phyloP scores from a whole-genome alignment of 2,113 vertebrate genomes.

The Motacilla alba region DNA sequence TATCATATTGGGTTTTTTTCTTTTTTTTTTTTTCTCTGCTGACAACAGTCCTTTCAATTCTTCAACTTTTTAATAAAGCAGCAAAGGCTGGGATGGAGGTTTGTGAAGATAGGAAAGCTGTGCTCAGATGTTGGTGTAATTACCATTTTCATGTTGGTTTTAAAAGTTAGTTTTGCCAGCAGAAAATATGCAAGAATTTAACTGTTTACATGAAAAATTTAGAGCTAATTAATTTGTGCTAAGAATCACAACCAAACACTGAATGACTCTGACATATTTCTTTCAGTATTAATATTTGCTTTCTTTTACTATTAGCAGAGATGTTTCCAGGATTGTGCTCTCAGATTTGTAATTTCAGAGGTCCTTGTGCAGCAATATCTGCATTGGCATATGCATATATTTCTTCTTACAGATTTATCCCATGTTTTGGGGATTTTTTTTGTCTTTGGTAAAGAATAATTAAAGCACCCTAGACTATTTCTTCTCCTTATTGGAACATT shows the following conservation, averaged over 20 bases:
- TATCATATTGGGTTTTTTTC: accelerated
- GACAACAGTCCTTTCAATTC: background rate
- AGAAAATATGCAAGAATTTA: background rate
- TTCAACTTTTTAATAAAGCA: background rate
- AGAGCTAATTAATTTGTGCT: background rate
- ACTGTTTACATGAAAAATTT: background rate
- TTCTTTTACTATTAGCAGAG: background rate
- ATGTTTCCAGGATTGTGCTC: background rate
- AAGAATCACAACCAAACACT: background rate
- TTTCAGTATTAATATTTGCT: background rate
- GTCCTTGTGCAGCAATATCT: background rate
- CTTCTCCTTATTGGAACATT: background rate
- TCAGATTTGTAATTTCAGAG: background rate
- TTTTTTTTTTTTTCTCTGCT: background rate
- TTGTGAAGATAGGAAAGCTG: background rate
- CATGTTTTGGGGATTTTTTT: background rate
- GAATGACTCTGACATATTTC: background rate
- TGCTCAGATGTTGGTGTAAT: background rate
- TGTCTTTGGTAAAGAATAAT: background rate
- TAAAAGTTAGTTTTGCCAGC: background rate
- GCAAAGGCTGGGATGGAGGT: background rate
- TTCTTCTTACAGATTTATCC: background rate
- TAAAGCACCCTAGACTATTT: background rate
- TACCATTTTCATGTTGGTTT: background rate
- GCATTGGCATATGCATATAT: background rate